phyloP scores from a whole-genome alignment of 2,113 vertebrate genomes.

The Sceloporus tristichus region DNA sequence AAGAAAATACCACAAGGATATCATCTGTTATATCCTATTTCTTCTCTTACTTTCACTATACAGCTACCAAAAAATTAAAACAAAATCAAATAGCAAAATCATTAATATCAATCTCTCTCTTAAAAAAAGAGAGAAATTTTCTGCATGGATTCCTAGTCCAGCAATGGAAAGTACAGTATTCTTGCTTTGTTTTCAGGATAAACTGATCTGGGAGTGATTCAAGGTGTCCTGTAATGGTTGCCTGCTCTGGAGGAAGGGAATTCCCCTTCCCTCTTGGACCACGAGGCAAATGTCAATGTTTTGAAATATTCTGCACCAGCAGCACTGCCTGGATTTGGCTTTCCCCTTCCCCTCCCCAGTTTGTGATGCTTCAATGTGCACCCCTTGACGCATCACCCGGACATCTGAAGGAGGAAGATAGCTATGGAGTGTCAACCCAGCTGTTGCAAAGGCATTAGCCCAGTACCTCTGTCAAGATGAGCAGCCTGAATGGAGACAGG shows the following conservation, averaged over 20 bases:
- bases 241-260: constrained; percentile 4
- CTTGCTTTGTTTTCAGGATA: background rate
- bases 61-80: too few species aligned
- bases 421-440: constrained; percentile 48
- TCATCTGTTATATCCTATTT: too few species aligned
- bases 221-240: background rate
- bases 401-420: constrained; percentile 54
- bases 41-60: too few species aligned
- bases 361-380: constrained; percentile 38
- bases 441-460: accelerated
- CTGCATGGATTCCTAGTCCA: background rate
- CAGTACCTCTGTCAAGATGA: background rate
- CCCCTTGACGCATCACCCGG: constrained; percentile 52
- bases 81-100: too few species aligned
- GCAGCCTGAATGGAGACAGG: constrained; percentile 38
- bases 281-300: constrained; percentile 53
- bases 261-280: constrained; percentile 50
- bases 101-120: background rate
- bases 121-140: background rate
- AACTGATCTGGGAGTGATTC: background rate
- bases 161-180: too few species aligned
- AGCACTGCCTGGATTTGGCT: constrained; percentile 54
- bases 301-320: constrained; percentile 58
- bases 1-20: too few species aligned
- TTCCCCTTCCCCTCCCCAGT: constrained; percentile 41